Base-by-base conservation (phyloP, 1,140 invertebrate species). In the Drosophila chauvacae region DNA sequence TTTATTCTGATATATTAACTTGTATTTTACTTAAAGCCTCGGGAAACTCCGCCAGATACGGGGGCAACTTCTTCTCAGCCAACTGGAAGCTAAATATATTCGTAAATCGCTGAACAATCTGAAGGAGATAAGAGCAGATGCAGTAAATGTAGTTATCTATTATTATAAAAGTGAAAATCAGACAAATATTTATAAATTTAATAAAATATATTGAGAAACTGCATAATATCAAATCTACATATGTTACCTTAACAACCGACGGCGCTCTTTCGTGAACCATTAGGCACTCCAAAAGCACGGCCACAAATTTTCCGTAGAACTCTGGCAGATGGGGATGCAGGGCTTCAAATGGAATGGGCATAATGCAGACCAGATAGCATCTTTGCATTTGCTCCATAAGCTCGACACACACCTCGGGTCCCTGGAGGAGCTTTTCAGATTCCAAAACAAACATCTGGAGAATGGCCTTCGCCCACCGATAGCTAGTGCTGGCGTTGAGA, bases 371-470 rank as follows among this genome's bases (percentile, higher is more conserved):
- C 48, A 90, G 16, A 51, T 71, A 90, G 10, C 85, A 90, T 6
- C 75, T 77, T 28, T 66, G 61, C 64, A 90, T 73, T 28, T 68
- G 68, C 2, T 18, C 13, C 10, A 90, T 42, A 16, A 90, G 13
- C 28, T 74, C 23, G 0, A 39, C 23, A 28, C 74, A 85, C 1
- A 62, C 58, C 1, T 77, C 61, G 1, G 50, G 44, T 3, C 55
- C 50, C 44, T 85, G 66, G 14, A 90, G 44, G 0, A 90, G 71
- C 16, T 90, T 90, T 3, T 81, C 81, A 5, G 86, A 90, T 23
- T 81, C 78, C 45, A 90, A 28, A 11, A 90, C 66, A 33, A 90
- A 51, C 85, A 90, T 90, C 57, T 90, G 56, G 9, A 90, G 44
- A 9, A 90, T 79, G 35, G 47, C 48, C 45, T 90, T 90, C 14